Percentiles rank a stretch among this genome's conserved stretches.
Evolutionary conservation across 2,113 vertebrate genomes (phyloP).

Genomic region (Fulmarus glacialis): DNA sequence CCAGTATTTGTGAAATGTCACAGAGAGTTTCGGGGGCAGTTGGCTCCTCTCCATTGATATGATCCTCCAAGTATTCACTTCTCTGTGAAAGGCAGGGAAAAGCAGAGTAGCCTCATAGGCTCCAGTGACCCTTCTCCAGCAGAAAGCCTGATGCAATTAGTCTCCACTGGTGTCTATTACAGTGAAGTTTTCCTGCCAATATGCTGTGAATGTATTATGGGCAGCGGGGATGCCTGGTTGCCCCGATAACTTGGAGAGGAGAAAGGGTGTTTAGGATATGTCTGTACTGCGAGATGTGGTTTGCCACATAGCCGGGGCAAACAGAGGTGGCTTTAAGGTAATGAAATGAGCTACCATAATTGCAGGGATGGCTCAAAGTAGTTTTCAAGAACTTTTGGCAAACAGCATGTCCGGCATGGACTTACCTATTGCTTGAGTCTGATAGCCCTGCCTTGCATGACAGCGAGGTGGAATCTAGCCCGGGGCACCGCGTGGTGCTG

Average conservation of each 20-base stretch:
- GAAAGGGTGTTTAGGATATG: background rate
- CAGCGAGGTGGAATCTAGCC: background rate
- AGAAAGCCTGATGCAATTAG: background rate
- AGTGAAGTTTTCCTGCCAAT: background rate
- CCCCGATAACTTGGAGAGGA: background rate
- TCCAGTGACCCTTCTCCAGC: background rate
- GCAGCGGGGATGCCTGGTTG: background rate
- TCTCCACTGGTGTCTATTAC: background rate
- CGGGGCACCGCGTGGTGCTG: rapidly evolving
- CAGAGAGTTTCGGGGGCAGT: background rate
- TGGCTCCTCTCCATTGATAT: background rate
- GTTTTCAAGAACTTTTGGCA: background rate
- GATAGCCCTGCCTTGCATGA: background rate
- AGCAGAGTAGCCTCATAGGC: background rate
- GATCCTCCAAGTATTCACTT: background rate
- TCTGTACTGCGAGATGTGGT: background rate
- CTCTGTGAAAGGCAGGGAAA: background rate
- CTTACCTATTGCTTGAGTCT: background rate
- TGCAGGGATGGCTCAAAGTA: background rate
- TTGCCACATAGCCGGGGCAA: background rate
- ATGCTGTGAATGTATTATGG: rapidly evolving
- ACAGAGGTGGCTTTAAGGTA: background rate
- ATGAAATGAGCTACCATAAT: rapidly evolving
- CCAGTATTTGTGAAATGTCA: background rate
- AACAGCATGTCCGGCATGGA: background rate